These are phyloP conservation scores for Heliopora coerulea DNA, from an alignment of 92 coral and sea anemone species.

Conservation along the genomic window DNA sequence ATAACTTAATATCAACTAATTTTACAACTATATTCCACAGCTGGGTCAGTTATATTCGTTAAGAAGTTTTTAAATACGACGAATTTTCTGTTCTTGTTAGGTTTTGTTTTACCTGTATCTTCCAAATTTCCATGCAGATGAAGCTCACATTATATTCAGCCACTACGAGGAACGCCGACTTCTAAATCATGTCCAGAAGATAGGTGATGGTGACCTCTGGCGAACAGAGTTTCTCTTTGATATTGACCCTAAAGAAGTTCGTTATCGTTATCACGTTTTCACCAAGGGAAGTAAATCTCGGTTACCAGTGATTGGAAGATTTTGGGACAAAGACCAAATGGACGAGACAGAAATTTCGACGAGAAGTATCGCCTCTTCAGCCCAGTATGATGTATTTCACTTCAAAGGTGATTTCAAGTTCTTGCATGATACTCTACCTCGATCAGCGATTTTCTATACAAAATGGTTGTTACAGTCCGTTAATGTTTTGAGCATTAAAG, in stretches of 20 bases:
- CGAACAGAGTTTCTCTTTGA: not conserved
- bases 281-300: conserved; percentile 1
- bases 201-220: not conserved
- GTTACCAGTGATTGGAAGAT: conserved; percentile 1
- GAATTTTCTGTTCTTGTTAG: not conserved
- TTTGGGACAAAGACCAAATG: not conserved
- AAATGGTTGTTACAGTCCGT: not conserved
- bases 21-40: no score
- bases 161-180: not conserved
- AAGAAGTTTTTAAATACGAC: no score
- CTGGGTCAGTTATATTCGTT: no score
- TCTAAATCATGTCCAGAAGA: not conserved
- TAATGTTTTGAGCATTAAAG: not conserved
- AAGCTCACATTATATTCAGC: conserved; percentile 1
- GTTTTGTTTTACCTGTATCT: conserved; percentile 14
- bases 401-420: not conserved
- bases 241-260: not conserved
- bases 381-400: conserved; percentile 68
- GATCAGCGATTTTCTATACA: conserved; percentile 14
- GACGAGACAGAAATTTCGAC: not conserved
- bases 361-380: not conserved
- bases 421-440: conserved; percentile 5
- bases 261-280: conserved; percentile 3
- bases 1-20: no score
- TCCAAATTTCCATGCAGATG: conserved; percentile 3